A percentile compares a stretch with the other conserved stretches of the same genome.
These are phyloP conservation scores for Peromyscus melanophrys DNA, from an alignment of 2,797 vertebrate species.

Conservation along the genomic window DNA sequence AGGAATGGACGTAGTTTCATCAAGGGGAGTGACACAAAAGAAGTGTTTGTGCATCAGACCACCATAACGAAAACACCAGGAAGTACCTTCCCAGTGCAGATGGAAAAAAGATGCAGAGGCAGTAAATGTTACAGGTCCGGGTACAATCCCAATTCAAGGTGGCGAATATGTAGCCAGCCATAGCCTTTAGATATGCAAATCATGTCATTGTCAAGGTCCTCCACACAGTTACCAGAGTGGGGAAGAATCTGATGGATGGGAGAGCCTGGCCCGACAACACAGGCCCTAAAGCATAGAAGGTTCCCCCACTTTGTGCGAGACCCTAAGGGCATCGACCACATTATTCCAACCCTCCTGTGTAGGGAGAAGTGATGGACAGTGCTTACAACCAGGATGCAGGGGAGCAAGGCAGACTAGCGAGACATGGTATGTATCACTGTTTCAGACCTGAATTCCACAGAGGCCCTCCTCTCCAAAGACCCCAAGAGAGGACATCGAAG, in stretches of 20 bases:
- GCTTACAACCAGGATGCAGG: fast-evolving
- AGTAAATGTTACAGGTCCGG: background rate
- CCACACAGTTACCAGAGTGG: background rate
- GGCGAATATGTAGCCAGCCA: background rate
- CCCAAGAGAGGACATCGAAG: background rate
- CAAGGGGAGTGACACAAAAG: background rate
- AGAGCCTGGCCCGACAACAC: background rate
- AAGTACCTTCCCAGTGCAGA: background rate
- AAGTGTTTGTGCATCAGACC: background rate
- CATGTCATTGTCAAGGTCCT: background rate
- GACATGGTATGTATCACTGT: background rate
- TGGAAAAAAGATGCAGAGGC: background rate
- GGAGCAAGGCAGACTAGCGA: background rate
- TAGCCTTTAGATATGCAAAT: background rate
- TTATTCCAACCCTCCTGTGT: background rate
- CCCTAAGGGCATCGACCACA: background rate
- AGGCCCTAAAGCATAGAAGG: background rate
- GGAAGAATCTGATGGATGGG: background rate
- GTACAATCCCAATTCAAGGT: background rate
- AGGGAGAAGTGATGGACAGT: background rate
- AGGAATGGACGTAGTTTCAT: background rate
- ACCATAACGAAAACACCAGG: background rate
- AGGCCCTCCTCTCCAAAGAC: background rate
- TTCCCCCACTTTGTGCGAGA: too few species aligned
- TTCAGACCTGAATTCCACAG: background rate